phyloP scores from a whole-genome alignment of 2,797 vertebrate species.

The Lates japonicus region DNA sequence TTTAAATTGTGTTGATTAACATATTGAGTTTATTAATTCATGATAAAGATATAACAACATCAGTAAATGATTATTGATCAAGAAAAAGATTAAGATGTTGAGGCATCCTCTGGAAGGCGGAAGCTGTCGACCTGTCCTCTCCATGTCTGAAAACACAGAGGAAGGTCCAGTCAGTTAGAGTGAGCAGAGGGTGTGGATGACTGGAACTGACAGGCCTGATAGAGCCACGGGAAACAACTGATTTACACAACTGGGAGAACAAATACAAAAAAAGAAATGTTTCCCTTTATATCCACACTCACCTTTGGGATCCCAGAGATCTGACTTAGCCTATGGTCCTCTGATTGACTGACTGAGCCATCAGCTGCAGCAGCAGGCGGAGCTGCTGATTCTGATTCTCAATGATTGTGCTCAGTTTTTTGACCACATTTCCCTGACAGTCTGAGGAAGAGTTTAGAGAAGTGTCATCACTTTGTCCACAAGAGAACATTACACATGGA shows the following conservation, averaged over 20 bases:
- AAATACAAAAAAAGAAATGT: too few species aligned
- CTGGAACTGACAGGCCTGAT: not conserved
- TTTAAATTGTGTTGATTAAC: too few species aligned
- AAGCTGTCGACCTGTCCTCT: not conserved
- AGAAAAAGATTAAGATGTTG: not conserved
- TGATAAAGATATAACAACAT: not conserved
- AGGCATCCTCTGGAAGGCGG: too few species aligned
- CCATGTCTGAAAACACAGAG: constrained; percentile 7
- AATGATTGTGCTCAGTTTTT: not conserved
- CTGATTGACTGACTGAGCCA: not conserved
- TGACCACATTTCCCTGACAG: not conserved
- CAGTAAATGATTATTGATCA: not conserved
- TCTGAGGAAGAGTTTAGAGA: not conserved
- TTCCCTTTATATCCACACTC: not conserved
- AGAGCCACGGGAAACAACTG: too few species aligned
- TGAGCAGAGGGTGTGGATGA: not conserved
- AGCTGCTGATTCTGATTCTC: constrained; percentile 36
- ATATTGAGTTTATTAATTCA: too few species aligned
- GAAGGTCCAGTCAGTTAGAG: not conserved
- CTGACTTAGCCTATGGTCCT: not conserved
- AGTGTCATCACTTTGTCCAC: too few species aligned
- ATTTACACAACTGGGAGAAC: too few species aligned
- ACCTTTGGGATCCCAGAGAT: not conserved
- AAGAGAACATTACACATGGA: too few species aligned
- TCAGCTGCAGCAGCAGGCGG: constrained; percentile 3